Evolutionary conservation across 2,797 vertebrate genomes (phyloP), one percentile per base, ranked within the genome.

Genomic region (Leptoclinus maculatus): DNA sequence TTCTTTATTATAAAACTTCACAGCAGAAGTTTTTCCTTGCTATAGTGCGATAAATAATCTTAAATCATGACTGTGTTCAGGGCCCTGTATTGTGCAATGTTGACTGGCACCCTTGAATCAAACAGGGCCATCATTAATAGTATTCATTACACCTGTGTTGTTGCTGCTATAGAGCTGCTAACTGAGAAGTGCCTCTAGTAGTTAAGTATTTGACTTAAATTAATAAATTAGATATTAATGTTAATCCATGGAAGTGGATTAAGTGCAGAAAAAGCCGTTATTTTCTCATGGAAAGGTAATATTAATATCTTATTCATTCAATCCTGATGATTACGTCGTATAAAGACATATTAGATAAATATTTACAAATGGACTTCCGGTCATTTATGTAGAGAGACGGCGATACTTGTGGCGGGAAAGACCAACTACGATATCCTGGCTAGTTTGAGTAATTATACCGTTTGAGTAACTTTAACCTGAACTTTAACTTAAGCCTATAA

Each of bases 391-490:
- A 12, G 5, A 14, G 51, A 53, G 57, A 60, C 21, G 58, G 21
- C 34, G 34, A n/a, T 4, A 2, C 29, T 69, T 64, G 78, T 19
- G 69, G 87, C 87, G 87, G 85, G 87, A 88, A 85, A 69, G 23
- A 10, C 1, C 1, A 7, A 38, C 14, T 1, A 27, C 1, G 2
- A 56, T 3, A 29, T n/a, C 13, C 4, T 1, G 4, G 0, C 5
- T 53, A n/a, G 2, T 65, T 8, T 11, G 1, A 21, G 2, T 32
- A 2, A 39, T 19, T 32, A 23, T 8, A 10, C 0, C 17, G 3
- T 29, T 66, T 23, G 1, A 27, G 0, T 49, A 41, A 72, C 67
- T 56, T 49, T 19, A 56, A 27, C 53, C 23, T 27, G 3, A 16
- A 56, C 25, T 29, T 54, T 27, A 56, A 29, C 14, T 27, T 8